Evolutionary conservation across 2,113 vertebrate species (phyloP).

Genomic region (Pachyramphus minor): DNA sequence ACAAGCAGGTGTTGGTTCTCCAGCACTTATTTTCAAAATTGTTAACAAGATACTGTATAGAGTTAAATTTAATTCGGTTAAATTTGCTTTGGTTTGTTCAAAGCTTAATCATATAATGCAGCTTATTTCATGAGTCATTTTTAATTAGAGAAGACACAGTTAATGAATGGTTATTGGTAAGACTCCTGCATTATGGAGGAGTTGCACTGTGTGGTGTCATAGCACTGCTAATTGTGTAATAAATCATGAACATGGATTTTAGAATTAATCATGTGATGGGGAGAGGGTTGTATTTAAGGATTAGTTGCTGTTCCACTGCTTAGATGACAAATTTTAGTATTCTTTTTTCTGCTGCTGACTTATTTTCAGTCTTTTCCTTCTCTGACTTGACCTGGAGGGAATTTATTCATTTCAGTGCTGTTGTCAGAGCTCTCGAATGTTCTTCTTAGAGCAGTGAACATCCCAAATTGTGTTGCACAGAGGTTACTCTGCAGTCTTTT

Average conservation of each 20-base stretch:
- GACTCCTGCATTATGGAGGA: not conserved
- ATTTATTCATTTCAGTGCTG: not conserved
- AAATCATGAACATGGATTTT: not conserved
- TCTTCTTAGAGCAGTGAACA: not conserved
- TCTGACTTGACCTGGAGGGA: not conserved
- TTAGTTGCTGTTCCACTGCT: not conserved
- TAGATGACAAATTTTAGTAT: not conserved
- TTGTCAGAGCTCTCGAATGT: not conserved
- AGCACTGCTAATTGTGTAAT: conserved; percentile 4
- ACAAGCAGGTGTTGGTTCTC: not conserved
- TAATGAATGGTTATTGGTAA: conserved; percentile 9
- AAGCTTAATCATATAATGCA: conserved; percentile 1
- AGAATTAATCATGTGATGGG: not conserved
- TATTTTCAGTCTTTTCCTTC: not conserved
- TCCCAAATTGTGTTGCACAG: not conserved
- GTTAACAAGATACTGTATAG: not conserved
- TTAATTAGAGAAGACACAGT: conserved; percentile 38
- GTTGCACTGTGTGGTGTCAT: not conserved
- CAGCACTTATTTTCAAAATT: not conserved
- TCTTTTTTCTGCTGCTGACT: not conserved
- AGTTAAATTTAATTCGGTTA: not conserved
- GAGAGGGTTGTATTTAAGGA: not conserved
- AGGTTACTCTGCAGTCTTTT: not conserved
- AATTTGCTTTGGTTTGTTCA: not conserved
- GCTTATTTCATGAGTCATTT: conserved; percentile 33